phyloP scores from a whole-genome alignment of 1,140 invertebrate species.

The Sycobia sp. region DNA sequence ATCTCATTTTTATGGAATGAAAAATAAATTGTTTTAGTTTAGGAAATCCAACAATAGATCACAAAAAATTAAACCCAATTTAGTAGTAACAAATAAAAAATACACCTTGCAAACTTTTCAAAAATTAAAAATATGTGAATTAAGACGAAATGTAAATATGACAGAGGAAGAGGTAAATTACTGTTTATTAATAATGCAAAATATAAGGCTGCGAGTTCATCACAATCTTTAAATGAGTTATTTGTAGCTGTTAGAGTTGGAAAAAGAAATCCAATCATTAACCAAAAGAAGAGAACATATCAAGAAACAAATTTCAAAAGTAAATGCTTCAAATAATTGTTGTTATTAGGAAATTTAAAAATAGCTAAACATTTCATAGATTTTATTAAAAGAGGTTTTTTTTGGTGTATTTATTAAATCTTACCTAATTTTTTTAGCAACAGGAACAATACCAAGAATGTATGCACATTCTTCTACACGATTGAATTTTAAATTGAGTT shows the following conservation, averaged over 20 bases:
- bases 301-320: constrained; percentile 20
- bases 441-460: constrained; percentile 33
- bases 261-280: constrained; percentile 22
- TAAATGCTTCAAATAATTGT: no score
- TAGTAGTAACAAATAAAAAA: constrained; percentile 9
- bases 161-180: constrained; percentile 39
- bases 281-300: constrained; percentile 6
- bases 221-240: neutral
- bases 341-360: neutral
- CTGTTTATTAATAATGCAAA: constrained; percentile 19
- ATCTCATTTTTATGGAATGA: neutral
- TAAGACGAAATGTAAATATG: constrained; percentile 38
- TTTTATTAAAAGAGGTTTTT: neutral
- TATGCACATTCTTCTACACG: constrained; percentile 22
- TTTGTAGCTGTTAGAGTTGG: constrained; percentile 19
- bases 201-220: neutral
- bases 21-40: neutral
- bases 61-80: neutral
- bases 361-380: neutral
- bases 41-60: neutral
- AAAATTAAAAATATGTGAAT: constrained; percentile 31
- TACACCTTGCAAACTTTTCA: neutral
- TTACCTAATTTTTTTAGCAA: constrained; percentile 34
- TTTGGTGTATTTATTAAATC: neutral
- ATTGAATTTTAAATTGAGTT: neutral